Evolutionary conservation across 2,888 invertebrate genomes (phyloP).

Genomic region (Parthenolecanium corni): DNA sequence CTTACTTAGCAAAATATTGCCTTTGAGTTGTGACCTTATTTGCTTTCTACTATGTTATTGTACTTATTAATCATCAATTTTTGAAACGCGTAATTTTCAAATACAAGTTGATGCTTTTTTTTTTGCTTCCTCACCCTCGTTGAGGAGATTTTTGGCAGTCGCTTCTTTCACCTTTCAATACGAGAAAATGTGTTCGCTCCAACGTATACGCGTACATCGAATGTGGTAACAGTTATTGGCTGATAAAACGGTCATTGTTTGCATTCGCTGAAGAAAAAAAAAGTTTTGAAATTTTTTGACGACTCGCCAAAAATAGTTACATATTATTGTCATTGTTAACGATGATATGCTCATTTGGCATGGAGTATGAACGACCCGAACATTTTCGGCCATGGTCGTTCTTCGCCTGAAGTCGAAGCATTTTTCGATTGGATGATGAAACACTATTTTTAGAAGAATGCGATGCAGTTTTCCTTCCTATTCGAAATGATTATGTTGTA

Average conservation of each 20-base stretch:
- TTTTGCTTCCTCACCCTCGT: too few species aligned
- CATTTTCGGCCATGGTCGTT: neutral
- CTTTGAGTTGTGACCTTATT: too few species aligned
- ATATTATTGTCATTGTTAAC: neutral
- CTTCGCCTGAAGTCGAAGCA: neutral
- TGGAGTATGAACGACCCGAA: neutral
- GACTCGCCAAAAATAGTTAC: neutral
- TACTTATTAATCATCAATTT: too few species aligned
- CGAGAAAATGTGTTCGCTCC: neutral
- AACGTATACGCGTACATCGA: neutral
- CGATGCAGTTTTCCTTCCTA: too few species aligned
- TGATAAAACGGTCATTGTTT: slow-evolving; percentile 4
- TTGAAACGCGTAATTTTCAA: neutral
- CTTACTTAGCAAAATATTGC: too few species aligned
- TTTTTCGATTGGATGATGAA: too few species aligned
- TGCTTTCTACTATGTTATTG: too few species aligned
- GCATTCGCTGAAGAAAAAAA: neutral
- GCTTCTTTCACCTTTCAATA: neutral
- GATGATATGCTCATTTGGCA: neutral
- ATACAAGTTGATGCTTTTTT: neutral
- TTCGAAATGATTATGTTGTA: too few species aligned
- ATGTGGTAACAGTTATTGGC: neutral
- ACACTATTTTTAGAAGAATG: too few species aligned
- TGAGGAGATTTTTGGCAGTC: neutral
- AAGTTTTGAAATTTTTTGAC: neutral